Base-by-base conservation (phyloP, 2,113 vertebrate species). In the Tupaia chinensis region DNA sequence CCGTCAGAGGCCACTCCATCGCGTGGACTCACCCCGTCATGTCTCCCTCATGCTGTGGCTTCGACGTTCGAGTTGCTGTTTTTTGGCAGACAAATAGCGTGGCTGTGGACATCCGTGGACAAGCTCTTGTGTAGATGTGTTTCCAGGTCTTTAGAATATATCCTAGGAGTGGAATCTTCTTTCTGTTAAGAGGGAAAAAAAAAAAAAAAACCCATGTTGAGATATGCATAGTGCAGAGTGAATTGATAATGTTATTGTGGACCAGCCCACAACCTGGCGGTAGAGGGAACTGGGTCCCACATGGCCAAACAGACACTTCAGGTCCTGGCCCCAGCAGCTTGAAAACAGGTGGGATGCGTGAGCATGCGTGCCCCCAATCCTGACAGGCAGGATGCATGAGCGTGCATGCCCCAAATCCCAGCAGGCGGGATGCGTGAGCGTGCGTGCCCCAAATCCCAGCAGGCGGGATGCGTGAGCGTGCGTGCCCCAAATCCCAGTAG, bases 111-210 rank as follows among this genome's bases (percentile, higher is more conserved):
- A n/a, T 61, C 25, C 32, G 3, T 70, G 53, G 16, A 53, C 34
- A 60, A 9, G 32, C 32, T 68, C 88, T 65, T 68, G 4, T 7
- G 22, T 56, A 58, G 72, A 56, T 16, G 4, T 9, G 22, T 77
- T 32, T 90, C 81, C 53, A 29, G 85, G 70, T 91, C 25, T 66
- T 34, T 53, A 91, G 86, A 44, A 56, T 29, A 12, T 15, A 23
- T 19, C 44, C 29, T 81, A 58, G 16, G 29, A 81, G 69, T 29
- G 16, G 53, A 81, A 77, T 74, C 34, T 88, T 22, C 58, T 81
- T 91, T 81, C 34, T 76, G 87, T 68, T 53, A 83, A 86, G 85
- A 85, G 34, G 72, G n/a, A n/a, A n/a, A 15, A 73, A 80, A 94
- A 78, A 89, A 80, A 25, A 34, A 66, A 74, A 9, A 10, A 66